Conservation (phyloP, 2,797 vertebrate species). For the Anolis apletophallus region DNA sequence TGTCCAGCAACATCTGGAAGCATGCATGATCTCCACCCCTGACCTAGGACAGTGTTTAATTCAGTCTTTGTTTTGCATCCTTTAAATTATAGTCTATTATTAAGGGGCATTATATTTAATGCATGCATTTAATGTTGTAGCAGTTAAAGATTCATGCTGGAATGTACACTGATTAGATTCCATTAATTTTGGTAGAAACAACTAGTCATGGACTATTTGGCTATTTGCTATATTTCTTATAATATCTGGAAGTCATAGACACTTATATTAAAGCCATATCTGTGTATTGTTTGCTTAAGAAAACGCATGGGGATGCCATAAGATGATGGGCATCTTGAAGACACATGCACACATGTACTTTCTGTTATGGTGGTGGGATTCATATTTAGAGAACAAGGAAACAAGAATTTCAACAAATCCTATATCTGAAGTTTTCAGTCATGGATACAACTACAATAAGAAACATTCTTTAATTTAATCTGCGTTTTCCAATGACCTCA, state of each 20-base stretch:
- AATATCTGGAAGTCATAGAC: constrained; percentile 1
- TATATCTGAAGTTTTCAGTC: constrained; percentile 35
- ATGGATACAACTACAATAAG: constrained; percentile 51
- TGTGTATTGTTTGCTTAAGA: no score
- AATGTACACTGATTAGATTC: neutral
- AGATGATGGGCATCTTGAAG: neutral
- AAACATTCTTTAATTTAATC: constrained; percentile 48
- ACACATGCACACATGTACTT: neutral
- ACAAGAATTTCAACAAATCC: constrained; percentile 48
- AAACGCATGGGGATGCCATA: no score
- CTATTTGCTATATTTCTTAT: constrained; percentile 10
- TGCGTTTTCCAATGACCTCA: constrained; percentile 69
- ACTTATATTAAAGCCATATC: no score
- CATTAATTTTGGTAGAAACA: neutral
- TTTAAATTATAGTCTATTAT: neutral
- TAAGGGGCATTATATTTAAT: neutral
- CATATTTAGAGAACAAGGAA: neutral
- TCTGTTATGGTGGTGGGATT: neutral
- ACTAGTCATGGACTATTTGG: neutral
- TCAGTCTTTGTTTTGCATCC: neutral
- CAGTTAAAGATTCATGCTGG: neutral
- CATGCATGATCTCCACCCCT: no score
- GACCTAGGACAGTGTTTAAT: neutral
- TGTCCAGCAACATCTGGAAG: no score
- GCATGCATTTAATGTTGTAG: neutral